Base-by-base conservation (phyloP, 2,797 vertebrate genomes). In the Salmo trutta region DNA sequence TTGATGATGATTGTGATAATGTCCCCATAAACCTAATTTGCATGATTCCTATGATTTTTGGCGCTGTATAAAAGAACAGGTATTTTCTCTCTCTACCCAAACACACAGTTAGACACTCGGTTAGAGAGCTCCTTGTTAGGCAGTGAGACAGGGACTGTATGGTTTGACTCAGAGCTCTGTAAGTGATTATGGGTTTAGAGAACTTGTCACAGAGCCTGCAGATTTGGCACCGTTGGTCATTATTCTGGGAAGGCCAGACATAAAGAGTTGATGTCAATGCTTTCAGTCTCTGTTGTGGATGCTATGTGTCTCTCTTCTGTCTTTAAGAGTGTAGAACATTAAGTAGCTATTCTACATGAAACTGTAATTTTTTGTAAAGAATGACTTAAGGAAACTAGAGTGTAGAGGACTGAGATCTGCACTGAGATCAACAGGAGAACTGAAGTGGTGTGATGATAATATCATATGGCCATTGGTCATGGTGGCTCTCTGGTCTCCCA, bases 401-500 rank as follows among this genome's bases (percentile, higher is more conserved):
- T 47, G 41, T 14, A 47, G 1, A 54, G 36, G 72, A 53, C 0
- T 4, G 29, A 31, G 7, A 33, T 31, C 15, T 59, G 52, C 70
- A 0, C 2, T 76, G 47, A 70, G 41, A 5, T 27, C n/a, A 24
- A 71, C n/a, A 51, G n/a, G 70, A 5, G 67, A 53, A 21, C 12
- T 5, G 69, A 24, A 53, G n/a, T n/a, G 17, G 19, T 24, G 47
- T 51, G 31, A 31, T 19, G 47, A 17, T n/a, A 73, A 64, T 19
- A 75, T 74, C 83, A 77, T 51, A 76, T 80, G 80, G 73, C 75
- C 76, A 72, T 71, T 29, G 51, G 67, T 29, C 24, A 27, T 66
- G 21, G 67, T 66, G 24, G 67, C 74, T 52, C 71, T 74, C 66
- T 76, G 62, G 52, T 82, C 62, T 19, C 56, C 74, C 53, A 33